These are phyloP conservation scores for Apodemus speciosus DNA, from an alignment of 2,113 vertebrate species.

Conservation along the genomic window DNA sequence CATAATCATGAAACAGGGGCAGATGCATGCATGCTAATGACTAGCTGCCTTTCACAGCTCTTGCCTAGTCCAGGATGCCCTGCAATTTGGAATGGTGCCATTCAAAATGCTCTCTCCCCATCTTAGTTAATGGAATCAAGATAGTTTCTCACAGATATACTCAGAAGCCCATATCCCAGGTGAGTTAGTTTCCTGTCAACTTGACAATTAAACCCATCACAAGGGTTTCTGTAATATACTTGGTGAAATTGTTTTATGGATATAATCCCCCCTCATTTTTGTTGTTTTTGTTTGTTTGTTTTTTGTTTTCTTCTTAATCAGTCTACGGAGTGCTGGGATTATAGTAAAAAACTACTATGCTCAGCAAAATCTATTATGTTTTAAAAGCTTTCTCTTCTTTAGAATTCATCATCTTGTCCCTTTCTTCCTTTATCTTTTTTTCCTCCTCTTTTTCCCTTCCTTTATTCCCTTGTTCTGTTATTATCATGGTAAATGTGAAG, in stretches of 20 bases:
- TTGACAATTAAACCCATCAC: not conserved
- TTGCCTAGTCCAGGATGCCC: not conserved
- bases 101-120: not conserved
- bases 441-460: not conserved
- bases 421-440: not conserved
- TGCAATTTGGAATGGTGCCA: no score
- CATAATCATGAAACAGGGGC: not conserved
- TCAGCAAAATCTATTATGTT: not conserved
- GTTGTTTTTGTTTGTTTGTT: not conserved
- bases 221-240: not conserved
- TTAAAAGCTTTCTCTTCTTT: not conserved
- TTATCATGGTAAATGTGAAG: not conserved
- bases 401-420: not conserved
- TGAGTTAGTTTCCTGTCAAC: not conserved
- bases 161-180: not conserved
- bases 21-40: no score
- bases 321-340: not conserved
- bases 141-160: no score
- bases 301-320: not conserved
- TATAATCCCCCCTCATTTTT: not conserved
- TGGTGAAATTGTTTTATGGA: not conserved
- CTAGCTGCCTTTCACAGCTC: not conserved
- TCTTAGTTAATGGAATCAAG: not conserved
- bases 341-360: not conserved
- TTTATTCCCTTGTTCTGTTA: not conserved